Percentiles rank a stretch among this genome's conserved stretches.
phyloP scores from a whole-genome alignment of 1,140 invertebrate genomes.

The Diorhabda sublineata region DNA sequence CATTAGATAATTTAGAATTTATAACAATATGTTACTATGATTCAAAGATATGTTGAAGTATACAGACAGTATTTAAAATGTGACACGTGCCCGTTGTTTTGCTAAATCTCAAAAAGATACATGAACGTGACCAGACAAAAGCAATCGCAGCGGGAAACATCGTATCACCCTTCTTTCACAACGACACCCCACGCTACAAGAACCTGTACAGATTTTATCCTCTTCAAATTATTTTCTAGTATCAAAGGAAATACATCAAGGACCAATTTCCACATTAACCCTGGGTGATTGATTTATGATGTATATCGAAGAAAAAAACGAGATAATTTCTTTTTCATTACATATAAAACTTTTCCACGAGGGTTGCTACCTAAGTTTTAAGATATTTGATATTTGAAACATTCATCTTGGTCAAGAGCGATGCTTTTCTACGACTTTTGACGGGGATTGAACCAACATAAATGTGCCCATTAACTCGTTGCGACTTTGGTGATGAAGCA shows the following conservation, averaged over 20 bases:
- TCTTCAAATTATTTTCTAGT: background rate
- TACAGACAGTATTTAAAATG: conserved; percentile 29
- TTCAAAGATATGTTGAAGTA: conserved; percentile 22
- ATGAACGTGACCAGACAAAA: conserved; percentile 30
- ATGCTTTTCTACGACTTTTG: too few species aligned
- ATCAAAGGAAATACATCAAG: background rate
- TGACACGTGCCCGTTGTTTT: conserved; percentile 25
- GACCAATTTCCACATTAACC: background rate
- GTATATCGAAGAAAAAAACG: too few species aligned
- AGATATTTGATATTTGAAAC: too few species aligned
- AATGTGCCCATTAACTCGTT: too few species aligned
- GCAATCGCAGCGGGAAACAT: conserved; percentile 28
- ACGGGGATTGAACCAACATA: too few species aligned
- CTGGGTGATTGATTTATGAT: too few species aligned
- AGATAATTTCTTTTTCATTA: too few species aligned
- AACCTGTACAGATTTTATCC: conserved; percentile 15
- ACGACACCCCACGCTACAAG: conserved; percentile 15
- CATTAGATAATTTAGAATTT: too few species aligned
- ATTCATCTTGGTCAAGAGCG: too few species aligned
- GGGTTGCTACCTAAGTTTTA: too few species aligned
- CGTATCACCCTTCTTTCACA: conserved; percentile 27
- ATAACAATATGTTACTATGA: background rate
- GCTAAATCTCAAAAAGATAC: conserved; percentile 20
- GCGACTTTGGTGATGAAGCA: too few species aligned
- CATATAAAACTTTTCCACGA: too few species aligned